A percentile compares a stretch with the other conserved stretches of the same genome.
Evolutionary conservation across 2,113 vertebrate genomes (phyloP).

Genomic region (Pterocles burchelli): DNA sequence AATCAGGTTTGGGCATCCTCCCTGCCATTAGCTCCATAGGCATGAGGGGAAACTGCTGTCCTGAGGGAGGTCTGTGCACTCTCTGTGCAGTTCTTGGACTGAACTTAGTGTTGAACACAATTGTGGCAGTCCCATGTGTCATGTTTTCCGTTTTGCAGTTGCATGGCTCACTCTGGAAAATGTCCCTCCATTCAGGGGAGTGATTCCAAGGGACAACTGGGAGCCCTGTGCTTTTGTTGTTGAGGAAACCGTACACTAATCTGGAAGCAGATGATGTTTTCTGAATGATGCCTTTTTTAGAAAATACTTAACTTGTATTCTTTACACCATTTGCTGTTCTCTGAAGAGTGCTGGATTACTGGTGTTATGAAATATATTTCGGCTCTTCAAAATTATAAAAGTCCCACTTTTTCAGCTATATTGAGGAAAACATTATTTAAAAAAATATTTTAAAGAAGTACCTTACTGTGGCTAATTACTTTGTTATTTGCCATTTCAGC

Average conservation of each 20-base stretch:
- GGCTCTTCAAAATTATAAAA: too few species aligned
- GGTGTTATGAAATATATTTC: neutral
- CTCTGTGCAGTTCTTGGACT: neutral
- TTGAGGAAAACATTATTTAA: too few species aligned
- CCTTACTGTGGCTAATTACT: neutral
- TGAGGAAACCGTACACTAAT: neutral
- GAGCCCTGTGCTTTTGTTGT: neutral
- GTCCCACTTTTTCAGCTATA: too few species aligned
- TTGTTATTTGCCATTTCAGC: neutral
- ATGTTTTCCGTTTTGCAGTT: neutral
- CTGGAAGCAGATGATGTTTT: rapidly evolving
- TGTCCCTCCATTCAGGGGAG: neutral
- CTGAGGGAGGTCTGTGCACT: neutral
- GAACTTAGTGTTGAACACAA: neutral
- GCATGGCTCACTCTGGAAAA: neutral
- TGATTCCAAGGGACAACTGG: neutral
- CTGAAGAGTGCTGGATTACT: neutral
- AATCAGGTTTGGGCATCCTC: neutral
- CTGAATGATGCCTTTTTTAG: neutral
- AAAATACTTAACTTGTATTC: neutral
- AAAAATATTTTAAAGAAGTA: neutral
- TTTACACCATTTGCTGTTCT: neutral
- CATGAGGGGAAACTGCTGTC: neutral
- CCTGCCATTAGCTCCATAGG: neutral
- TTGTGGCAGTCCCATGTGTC: rapidly evolving